A percentile compares a stretch with the other conserved stretches of the same genome.
These are phyloP conservation scores for Thaumatotibia leucotreta DNA, from an alignment of 1,140 invertebrate species.

Conservation along the genomic window DNA sequence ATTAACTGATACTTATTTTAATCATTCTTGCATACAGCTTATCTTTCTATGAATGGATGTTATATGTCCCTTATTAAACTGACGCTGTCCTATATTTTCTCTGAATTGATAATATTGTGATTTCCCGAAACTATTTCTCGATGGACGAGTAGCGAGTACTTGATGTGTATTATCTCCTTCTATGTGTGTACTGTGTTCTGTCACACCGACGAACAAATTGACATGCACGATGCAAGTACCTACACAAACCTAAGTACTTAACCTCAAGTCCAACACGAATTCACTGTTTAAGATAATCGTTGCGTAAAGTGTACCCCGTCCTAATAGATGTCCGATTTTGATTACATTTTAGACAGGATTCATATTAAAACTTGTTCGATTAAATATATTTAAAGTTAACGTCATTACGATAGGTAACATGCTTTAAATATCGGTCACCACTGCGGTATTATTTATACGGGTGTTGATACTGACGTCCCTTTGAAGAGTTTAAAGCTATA, in stretches of 20 bases:
- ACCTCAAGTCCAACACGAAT: too few relatives aligned
- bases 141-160: neutral
- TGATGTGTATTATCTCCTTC: neutral
- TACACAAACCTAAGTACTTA: neutral
- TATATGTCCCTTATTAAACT: constrained; percentile 1
- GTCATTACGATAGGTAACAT: too few relatives aligned
- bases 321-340: too few relatives aligned
- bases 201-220: constrained; percentile 2
- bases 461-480: too few relatives aligned
- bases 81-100: neutral
- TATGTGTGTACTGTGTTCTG: constrained; percentile 3
- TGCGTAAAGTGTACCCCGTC: too few relatives aligned
- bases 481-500: too few relatives aligned
- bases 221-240: neutral
- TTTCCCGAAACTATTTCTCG: neutral
- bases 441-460: too few relatives aligned
- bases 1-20: neutral
- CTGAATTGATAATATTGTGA: neutral
- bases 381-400: too few relatives aligned
- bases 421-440: too few relatives aligned
- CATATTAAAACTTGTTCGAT: too few relatives aligned
- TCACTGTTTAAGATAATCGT: too few relatives aligned
- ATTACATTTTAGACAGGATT: too few relatives aligned
- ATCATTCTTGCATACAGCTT: neutral
- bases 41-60: constrained; percentile 6